These are phyloP conservation scores for Lineus longissimus DNA, from an alignment of 1,140 invertebrate species.

Conservation along the genomic window DNA sequence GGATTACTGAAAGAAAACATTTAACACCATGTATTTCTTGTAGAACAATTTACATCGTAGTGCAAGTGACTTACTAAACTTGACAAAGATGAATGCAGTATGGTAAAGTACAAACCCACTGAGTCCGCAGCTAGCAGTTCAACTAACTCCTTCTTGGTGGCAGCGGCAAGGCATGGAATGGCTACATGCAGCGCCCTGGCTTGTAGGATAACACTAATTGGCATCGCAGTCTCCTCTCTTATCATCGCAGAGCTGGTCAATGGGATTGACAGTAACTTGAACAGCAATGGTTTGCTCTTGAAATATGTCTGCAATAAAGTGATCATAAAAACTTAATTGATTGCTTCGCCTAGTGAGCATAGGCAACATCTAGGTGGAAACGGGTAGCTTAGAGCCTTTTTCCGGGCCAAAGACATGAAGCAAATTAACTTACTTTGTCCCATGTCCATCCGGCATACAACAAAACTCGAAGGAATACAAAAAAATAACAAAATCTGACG, in stretches of 20 bases:
- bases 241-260: conserved; percentile 20
- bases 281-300: not conserved
- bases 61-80: too few species aligned
- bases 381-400: too few species aligned
- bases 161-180: not conserved
- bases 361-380: too few species aligned
- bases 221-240: not conserved
- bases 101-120: not conserved
- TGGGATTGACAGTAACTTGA: not conserved
- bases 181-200: not conserved
- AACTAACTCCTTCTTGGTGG: not conserved
- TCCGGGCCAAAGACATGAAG: too few species aligned
- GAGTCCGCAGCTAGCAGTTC: not conserved
- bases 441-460: too few species aligned
- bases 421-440: too few species aligned
- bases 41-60: too few species aligned
- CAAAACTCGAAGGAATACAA: too few species aligned
- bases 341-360: too few species aligned
- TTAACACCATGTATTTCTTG: not conserved
- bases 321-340: too few species aligned
- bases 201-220: not conserved
- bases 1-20: conserved; percentile 19
- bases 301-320: not conserved
- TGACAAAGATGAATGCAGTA: too few species aligned
- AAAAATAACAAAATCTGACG: too few species aligned